Percentiles rank a stretch among this genome's conserved stretches.
phyloP scores from a whole-genome alignment of 2,797 vertebrate species.

The Allobates femoralis region DNA sequence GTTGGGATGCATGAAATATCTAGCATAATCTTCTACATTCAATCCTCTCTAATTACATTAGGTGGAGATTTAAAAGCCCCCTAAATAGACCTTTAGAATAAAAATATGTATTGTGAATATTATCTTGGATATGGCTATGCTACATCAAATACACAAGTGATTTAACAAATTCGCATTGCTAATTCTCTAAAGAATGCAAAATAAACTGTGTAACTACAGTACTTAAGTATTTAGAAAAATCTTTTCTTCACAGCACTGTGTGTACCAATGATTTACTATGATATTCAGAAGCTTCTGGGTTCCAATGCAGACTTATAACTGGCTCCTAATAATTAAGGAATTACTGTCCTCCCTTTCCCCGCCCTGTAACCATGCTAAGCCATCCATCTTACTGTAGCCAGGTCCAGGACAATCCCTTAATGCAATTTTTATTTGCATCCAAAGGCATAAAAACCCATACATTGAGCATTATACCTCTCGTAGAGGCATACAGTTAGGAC shows the following conservation, averaged over 20 bases:
- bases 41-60: conserved; percentile 17
- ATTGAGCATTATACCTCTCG: no score
- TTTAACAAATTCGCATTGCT: neutral
- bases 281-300: no score
- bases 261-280: neutral
- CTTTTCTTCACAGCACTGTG: neutral
- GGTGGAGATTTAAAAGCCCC: neutral
- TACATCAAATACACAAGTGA: neutral
- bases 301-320: no score
- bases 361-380: no score
- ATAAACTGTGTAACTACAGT: neutral
- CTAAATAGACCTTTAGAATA: neutral
- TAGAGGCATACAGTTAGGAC: no score
- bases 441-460: no score
- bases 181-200: neutral
- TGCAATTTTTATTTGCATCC: no score
- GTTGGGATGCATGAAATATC: conserved; percentile 15
- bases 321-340: no score
- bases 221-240: neutral
- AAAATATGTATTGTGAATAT: conserved; percentile 1
- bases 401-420: no score
- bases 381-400: no score
- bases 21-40: neutral
- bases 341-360: no score
- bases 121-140: neutral